These are phyloP conservation scores for Cryptophagus acutangulus DNA, from an alignment of 2,888 invertebrate species.

Conservation along the genomic window DNA sequence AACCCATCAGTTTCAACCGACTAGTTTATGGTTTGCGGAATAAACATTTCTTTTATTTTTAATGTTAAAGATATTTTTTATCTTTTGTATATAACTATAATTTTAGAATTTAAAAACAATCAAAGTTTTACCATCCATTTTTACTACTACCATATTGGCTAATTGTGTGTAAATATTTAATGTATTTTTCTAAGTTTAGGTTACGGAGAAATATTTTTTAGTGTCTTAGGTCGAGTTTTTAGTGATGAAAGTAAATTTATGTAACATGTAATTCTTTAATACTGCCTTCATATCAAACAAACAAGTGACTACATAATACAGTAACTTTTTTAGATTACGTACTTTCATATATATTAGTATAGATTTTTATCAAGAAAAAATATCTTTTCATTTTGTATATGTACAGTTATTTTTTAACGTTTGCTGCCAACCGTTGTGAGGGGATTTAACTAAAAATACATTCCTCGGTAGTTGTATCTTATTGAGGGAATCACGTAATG, in stretches of 20 bases:
- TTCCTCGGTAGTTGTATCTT: too few species aligned
- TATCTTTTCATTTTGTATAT: too few species aligned
- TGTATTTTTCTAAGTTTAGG: too few species aligned
- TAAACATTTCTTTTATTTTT: slow-evolving; percentile 38
- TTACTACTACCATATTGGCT: too few species aligned
- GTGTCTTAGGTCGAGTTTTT: slow-evolving; percentile 10
- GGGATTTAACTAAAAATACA: too few species aligned
- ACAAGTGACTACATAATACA: too few species aligned
- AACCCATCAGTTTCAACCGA: slow-evolving; percentile 59
- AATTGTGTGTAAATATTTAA: too few species aligned
- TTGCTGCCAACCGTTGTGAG: too few species aligned
- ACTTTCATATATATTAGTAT: not conserved
- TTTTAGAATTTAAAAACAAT: not conserved
- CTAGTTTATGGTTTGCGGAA: slow-evolving; percentile 75
- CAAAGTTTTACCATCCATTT: too few species aligned
- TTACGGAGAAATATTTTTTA: slow-evolving; percentile 10
- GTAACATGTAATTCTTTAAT: slow-evolving; percentile 15
- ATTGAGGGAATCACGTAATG: too few species aligned
- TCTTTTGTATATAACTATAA: slow-evolving; percentile 2
- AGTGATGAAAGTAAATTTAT: slow-evolving; percentile 11
- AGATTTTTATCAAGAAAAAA: too few species aligned
- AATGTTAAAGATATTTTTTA: slow-evolving; percentile 9
- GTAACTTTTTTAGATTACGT: not conserved
- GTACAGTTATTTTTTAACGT: too few species aligned
- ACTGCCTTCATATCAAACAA: slow-evolving; percentile 33